These are phyloP conservation scores for Phyllostomus hastatus DNA, from an alignment of 2,113 vertebrate genomes.

Conservation along the genomic window DNA sequence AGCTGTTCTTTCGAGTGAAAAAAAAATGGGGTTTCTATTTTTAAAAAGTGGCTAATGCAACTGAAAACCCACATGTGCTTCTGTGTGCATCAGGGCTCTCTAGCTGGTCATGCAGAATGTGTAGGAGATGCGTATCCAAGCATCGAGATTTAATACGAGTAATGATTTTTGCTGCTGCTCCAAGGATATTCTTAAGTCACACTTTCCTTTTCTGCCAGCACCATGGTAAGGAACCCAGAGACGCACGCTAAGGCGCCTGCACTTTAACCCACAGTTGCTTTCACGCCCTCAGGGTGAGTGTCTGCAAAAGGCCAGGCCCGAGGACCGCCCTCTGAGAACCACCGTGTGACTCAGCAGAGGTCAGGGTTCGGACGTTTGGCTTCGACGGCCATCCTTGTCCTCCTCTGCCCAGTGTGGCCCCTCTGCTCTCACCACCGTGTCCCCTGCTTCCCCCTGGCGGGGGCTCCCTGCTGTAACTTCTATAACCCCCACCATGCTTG, in stretches of 20 bases:
- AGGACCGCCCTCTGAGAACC: neutral
- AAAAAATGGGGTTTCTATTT: neutral
- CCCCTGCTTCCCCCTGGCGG: neutral
- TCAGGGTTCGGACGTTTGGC: accelerated
- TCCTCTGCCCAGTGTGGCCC: neutral
- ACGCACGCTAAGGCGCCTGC: accelerated
- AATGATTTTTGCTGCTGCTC: neutral
- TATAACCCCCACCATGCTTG: neutral
- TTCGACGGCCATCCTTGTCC: accelerated
- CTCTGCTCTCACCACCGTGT: neutral
- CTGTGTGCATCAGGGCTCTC: neutral
- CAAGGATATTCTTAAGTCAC: neutral
- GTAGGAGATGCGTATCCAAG: neutral
- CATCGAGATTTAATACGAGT: neutral
- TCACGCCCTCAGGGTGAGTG: no score
- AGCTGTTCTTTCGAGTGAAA: neutral
- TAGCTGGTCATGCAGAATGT: neutral
- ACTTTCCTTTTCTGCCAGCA: no score
- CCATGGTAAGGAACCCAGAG: no score
- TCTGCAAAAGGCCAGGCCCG: neutral
- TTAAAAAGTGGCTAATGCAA: neutral
- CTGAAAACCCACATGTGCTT: accelerated
- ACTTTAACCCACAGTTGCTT: accelerated
- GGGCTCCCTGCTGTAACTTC: neutral
- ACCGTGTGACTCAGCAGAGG: accelerated